Base-by-base conservation (phyloP, 64 coral and sea anemone genomes). In the Montipora sp. region DNA sequence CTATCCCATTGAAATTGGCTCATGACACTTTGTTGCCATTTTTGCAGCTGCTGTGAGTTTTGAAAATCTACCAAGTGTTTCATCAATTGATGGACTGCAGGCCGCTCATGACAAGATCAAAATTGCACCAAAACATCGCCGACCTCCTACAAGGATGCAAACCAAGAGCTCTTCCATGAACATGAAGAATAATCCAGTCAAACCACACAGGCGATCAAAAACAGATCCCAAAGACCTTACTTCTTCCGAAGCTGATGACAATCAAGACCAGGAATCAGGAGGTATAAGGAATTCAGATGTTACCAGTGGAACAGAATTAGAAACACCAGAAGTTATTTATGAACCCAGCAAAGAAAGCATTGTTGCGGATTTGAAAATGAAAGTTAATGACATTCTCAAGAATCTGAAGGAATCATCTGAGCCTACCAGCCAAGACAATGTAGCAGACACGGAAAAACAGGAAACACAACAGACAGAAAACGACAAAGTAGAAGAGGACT, bases 61-160 rank as follows among this genome's bases (percentile, higher is more conserved):
- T 93, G 95, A 96, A 27, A 85, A 90, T 73, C 61, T 79, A 11
- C 95, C 95, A 13, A 75, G 69, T 55, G 61, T 59, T 27, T 83
- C 92, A 16, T 87, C 89, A 27, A 19, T 97, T 10, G 95, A 92
- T 24, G 89, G 89, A 80, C 84, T 97, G 45, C 92, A 92, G 59
- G 79, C 88, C 73, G 95, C 95, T 0, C 95, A 84, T 83, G 95
- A 97, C 71, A 97, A 88, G 63, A 97, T 97, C 23, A 97, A 92
- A 81, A 75, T 85, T 48, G 92, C 92, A n/a, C 95, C 95, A 36
- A 97, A 83, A 88, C 90, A 92, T 77, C 92, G 95, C 47, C 57
- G 95, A 15, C 95, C 95, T 46, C 95, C 95, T 74, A 79, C 92
- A 60, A 87, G 92, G 36, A 74, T 48, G 21, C 72, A 71, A 18